Percentiles rank a stretch among this genome's conserved stretches.
phyloP scores from a whole-genome alignment of 2,113 vertebrate genomes.

The Ictidomys tridecemlineatus region DNA sequence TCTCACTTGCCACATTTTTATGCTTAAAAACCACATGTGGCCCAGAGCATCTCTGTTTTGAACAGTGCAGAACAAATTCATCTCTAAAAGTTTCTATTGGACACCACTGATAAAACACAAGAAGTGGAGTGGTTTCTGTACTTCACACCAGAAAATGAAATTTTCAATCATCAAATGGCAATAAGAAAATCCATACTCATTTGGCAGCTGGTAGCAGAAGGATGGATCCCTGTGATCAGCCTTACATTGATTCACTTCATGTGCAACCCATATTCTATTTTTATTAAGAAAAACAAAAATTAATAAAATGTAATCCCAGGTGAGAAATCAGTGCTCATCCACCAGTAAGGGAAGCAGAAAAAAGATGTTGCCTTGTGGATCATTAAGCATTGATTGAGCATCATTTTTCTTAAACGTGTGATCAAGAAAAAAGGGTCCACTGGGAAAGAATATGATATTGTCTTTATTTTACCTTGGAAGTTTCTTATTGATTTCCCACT shows the following conservation, averaged over 20 bases:
- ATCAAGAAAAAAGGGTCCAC: neutral
- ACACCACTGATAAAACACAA: neutral
- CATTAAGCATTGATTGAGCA: neutral
- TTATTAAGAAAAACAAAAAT: conserved; percentile 50
- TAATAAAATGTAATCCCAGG: neutral
- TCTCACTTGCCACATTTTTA: neutral
- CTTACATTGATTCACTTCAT: neutral
- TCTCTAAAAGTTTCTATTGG: neutral
- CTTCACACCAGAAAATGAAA: neutral
- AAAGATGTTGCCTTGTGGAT: neutral
- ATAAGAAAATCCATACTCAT: neutral
- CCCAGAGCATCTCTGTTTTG: neutral
- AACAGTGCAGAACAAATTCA: neutral
- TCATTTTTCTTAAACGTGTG: neutral
- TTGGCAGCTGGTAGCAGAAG: neutral
- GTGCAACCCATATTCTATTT: neutral
- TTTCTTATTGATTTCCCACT: conserved; percentile 30
- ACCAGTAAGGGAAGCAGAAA: neutral
- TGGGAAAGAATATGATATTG: neutral
- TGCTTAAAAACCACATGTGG: neutral
- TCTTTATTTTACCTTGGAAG: conserved; percentile 30
- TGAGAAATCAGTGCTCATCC: neutral
- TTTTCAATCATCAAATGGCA: neutral
- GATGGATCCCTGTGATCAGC: neutral
- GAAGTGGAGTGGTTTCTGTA: neutral